Base-by-base conservation (phyloP, 2,888 invertebrate species). In the Tachina grossa region DNA sequence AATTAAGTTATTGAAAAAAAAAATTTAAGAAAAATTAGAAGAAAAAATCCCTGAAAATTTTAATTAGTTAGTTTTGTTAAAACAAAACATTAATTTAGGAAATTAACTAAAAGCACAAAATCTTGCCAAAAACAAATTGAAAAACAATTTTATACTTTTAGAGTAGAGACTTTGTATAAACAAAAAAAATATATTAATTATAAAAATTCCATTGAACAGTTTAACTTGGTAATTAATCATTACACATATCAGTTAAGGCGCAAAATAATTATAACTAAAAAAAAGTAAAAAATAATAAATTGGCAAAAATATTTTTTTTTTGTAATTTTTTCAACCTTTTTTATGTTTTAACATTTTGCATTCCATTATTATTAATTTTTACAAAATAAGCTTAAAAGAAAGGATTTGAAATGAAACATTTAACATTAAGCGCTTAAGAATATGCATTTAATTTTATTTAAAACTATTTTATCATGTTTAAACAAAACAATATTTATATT, bases 391-490 rank as follows among this genome's bases (percentile, higher is more conserved):
- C 63, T 39, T 49, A 41, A 31, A 55, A 57, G 22, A 1, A 19
- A 1, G 31, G 22, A n/a, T 53, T 66, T 39, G 22, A 19, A 66
- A 63, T 41, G 10, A 45, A 55, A 51, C 66, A 74, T 63, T 55
- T 69, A 55, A 75, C 71, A 75, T 75, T 78, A 66, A 66, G 75
- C 66, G 75, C 83, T 83, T 75, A 65, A 41, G 68, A 83, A 41
- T 69, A 53, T 84, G 86, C 86, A 84, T 86, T 86, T 85, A 85
- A 85, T 83, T 77, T 83, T 74, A 4, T 31, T 66, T 53, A 49
- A 72, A 71, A 63, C 16, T 53, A 63, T 61, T 78, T 13, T 22
- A 31, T 22, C 1, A 31, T 31, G 31, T 31, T 31, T 45, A 57
- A 31, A 49, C 10, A 63, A 31, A 45, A n/a, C 41, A 45, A 22